phyloP scores from a whole-genome alignment of 1,140 invertebrate species.

The Bradynema listronoti region DNA sequence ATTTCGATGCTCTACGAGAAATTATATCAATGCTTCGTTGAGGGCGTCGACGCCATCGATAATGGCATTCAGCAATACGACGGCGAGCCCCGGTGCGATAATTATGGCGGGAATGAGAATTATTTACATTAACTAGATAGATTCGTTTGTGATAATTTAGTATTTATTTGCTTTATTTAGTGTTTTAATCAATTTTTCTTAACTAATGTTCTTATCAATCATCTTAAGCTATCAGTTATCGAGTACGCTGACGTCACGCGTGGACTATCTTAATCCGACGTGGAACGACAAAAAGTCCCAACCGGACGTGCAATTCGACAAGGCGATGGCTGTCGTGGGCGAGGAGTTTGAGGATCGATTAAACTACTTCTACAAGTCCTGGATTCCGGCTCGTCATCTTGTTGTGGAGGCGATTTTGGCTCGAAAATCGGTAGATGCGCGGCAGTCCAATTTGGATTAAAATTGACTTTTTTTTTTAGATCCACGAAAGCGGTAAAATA shows the following conservation, averaged over 20 bases:
- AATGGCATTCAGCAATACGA: constrained; percentile 74
- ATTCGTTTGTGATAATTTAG: too few relatives aligned
- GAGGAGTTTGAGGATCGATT: constrained; percentile 74
- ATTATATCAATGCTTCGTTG: constrained; percentile 80
- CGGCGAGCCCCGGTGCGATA: constrained; percentile 66
- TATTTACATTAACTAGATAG: too few relatives aligned
- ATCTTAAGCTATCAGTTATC: constrained; percentile 67
- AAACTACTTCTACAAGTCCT: constrained; percentile 67
- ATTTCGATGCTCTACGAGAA: constrained; percentile 69
- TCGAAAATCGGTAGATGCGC: constrained; percentile 63
- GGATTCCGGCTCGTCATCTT: constrained; percentile 73
- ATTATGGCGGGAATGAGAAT: too few relatives aligned
- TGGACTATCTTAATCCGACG: constrained; percentile 72
- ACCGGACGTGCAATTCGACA: constrained; percentile 58
- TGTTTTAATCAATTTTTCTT: too few relatives aligned
- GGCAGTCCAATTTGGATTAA: constrained; percentile 6
- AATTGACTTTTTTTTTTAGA: constrained; percentile 53
- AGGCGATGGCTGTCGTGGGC: constrained; percentile 73
- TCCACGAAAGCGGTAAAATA: constrained; percentile 72
- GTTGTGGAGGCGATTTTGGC: constrained; percentile 69
- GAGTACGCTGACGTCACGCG: constrained; percentile 71
- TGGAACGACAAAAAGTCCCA: constrained; percentile 69
- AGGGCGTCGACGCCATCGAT: constrained; percentile 91
- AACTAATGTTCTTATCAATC: constrained; percentile 12
- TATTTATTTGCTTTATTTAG: too few relatives aligned